Evolutionary conservation across 2,113 vertebrate species (phyloP).

Genomic region (Jacana jacana): DNA sequence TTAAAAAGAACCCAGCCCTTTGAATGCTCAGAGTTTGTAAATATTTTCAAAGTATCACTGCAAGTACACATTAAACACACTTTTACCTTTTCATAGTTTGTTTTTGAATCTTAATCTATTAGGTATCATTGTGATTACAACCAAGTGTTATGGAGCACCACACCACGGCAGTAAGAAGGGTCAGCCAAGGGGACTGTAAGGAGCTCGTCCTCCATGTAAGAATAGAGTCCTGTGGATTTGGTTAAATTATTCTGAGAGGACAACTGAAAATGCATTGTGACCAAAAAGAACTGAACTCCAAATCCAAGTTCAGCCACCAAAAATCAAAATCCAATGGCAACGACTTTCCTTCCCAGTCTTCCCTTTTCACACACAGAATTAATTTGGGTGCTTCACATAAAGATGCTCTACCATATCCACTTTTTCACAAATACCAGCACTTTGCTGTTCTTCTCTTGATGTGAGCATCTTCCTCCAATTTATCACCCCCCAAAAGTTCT

Average conservation of each 20-base stretch:
- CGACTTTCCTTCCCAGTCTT: neutral
- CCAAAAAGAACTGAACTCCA: neutral
- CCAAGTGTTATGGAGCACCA: neutral
- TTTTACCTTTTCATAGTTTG: neutral
- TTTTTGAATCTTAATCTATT: neutral
- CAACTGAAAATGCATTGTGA: neutral
- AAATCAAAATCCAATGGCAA: neutral
- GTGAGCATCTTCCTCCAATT: neutral
- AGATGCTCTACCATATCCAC: neutral
- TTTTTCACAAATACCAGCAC: neutral
- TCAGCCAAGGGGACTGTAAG: neutral
- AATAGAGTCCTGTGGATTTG: neutral
- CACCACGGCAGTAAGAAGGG: neutral
- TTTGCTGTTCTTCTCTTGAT: neutral
- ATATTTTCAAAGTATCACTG: neutral
- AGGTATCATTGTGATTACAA: neutral
- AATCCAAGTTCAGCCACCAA: neutral
- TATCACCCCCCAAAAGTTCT: fast-evolving
- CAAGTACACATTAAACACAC: too few species aligned
- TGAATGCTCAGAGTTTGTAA: neutral
- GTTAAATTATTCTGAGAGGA: neutral
- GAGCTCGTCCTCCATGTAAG: fast-evolving
- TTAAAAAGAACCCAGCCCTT: neutral
- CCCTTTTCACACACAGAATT: neutral
- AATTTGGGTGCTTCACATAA: neutral